Evolutionary conservation across 2,113 vertebrate genomes (phyloP), one percentile per base, ranked within the genome.

Genomic region (human (Homo sapiens)): DNA sequence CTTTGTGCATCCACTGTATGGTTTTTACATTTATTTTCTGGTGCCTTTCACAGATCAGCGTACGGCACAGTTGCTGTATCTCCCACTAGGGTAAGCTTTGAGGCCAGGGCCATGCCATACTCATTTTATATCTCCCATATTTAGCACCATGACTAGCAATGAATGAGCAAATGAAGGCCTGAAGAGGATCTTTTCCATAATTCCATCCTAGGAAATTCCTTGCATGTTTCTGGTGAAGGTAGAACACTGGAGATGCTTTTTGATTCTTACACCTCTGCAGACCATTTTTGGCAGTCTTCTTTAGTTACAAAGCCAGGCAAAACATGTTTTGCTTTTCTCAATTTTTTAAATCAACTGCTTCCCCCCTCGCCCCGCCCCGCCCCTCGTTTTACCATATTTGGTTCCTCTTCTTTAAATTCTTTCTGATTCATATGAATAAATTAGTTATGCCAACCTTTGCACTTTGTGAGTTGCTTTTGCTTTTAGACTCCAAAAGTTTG

Each of bases 311-410:
- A 84, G 90, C 82, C 89, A 96, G 89, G 68, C 76, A 96, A 96
- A 96, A 70, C 59, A 89, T 83, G 64, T 81, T 97, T 97, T 76
- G 73, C 50, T 96, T 86, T 88, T 91, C 91, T 17, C 93, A 72
- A 18, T 30, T 64, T 64, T 64, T 64, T 6, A 68, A 79, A 88
- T 4, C 75, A 90, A 94, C 20, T 81, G 17, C 30, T 80, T 50
- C 75, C 14, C 43, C 12, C 3, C 1, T 35, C 45, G 45, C 45
- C 45, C 45, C 45, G 8, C 8, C 52, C 52, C 17, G 6, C 52
- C 52, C 52, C 52, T 40, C 25, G 2, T 72, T 43, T 20, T 50
- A 93, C 86, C 18, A 16, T 32, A n/a, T 78, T 93, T 95, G 90
- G 61, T n/a, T 95, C 32, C 48, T 93, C 57, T 22, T 94, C n/a